Percentiles rank a stretch among this genome's conserved stretches.
Conservation (phyloP, 2,113 vertebrate genomes). For the Menidia beryllina region DNA sequence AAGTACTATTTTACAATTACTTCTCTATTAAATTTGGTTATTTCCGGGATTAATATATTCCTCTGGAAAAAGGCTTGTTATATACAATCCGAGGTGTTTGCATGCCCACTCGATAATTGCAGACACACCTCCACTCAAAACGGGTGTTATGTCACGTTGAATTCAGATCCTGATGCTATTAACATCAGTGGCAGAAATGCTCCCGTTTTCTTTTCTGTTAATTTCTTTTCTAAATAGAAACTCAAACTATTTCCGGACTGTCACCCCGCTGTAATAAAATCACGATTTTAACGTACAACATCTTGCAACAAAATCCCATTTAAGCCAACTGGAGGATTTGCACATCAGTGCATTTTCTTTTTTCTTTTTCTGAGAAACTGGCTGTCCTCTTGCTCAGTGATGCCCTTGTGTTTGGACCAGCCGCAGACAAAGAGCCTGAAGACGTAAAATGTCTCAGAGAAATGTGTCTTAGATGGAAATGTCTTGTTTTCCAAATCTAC, state of each 20-base stretch:
- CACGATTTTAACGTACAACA: no score
- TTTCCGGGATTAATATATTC: conserved; percentile 22
- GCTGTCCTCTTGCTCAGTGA: conserved; percentile 43
- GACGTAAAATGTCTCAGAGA: conserved; percentile 55
- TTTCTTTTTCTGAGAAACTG: conserved; percentile 4
- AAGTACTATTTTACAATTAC: conserved; percentile 21
- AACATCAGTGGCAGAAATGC: neutral
- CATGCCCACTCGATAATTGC: conserved; percentile 27
- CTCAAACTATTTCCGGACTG: no score
- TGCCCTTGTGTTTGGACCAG: conserved; percentile 48
- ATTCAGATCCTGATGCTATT: conserved; percentile 12
- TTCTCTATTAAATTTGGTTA: conserved; percentile 9
- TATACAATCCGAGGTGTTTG: conserved; percentile 50
- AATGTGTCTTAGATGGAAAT: conserved; percentile 47
- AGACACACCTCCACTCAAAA: conserved; percentile 18
- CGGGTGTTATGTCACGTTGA: neutral
- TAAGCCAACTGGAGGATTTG: no score
- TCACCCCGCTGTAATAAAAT: no score
- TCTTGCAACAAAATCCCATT: neutral
- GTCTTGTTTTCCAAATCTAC: conserved; percentile 41
- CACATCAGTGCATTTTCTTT: neutral
- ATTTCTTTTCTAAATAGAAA: neutral
- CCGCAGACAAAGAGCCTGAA: conserved; percentile 24
- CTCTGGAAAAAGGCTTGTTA: conserved; percentile 30
- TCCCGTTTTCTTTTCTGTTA: neutral